Evolutionary conservation across 2,888 invertebrate genomes (phyloP).

Genomic region (Nephrocerus scutellatus): DNA sequence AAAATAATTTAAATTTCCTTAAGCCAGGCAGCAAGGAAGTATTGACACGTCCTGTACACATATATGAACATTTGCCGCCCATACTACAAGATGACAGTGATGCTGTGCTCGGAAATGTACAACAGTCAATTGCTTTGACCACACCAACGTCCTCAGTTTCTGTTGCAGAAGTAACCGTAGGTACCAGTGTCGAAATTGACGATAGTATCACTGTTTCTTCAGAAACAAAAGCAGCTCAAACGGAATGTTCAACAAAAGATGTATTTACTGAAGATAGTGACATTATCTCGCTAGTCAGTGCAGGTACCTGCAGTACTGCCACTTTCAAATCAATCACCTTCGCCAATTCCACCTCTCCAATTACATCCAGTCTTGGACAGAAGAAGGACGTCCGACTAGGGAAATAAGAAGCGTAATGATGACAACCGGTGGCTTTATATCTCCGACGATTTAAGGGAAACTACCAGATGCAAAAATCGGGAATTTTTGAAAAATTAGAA

Average conservation of each 20-base stretch:
- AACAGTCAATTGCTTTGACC: too few species aligned
- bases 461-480: slow-evolving; percentile 72
- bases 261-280: background rate
- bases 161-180: background rate
- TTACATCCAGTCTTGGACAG: slow-evolving; percentile 51
- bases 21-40: slow-evolving; percentile 91
- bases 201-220: too few species aligned
- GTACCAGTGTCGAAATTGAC: too few species aligned
- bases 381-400: slow-evolving; percentile 68
- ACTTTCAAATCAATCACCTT: too few species aligned
- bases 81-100: slow-evolving; percentile 80
- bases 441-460: slow-evolving; percentile 86
- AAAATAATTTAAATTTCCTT: slow-evolving; percentile 78
- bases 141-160: background rate
- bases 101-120: too few species aligned
- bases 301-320: too few species aligned
- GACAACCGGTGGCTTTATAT: slow-evolving; percentile 86
- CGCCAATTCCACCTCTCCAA: slow-evolving; percentile 32
- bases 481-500: slow-evolving; percentile 26
- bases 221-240: too few species aligned
- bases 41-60: slow-evolving; percentile 79
- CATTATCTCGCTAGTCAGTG: background rate
- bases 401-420: slow-evolving; percentile 93
- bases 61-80: slow-evolving; percentile 86
- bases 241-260: background rate